phyloP scores from a whole-genome alignment of 2,888 invertebrate species.

The Hydrotaea diabolus region DNA sequence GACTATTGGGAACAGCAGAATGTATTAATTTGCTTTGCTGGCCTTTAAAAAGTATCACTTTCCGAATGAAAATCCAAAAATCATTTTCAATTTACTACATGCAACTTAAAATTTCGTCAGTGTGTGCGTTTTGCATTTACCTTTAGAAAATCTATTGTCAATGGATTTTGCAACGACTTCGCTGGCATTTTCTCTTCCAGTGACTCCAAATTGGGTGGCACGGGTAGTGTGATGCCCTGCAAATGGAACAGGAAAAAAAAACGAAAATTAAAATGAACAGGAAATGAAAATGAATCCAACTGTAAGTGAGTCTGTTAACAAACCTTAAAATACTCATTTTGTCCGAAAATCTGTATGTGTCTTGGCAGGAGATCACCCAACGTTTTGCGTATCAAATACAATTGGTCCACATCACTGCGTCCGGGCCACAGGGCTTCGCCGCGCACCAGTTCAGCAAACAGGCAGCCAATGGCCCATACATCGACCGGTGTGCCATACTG shows the following conservation, averaged over 20 bases:
- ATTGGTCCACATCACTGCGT: conserved; percentile 98
- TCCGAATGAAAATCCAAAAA: no score
- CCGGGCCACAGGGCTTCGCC: conserved; percentile 99
- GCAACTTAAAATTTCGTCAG: no score
- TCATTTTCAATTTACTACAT: no score
- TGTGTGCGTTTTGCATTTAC: conserved; percentile 80
- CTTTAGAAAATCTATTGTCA: conserved; percentile 92
- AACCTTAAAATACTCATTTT: conserved; percentile 92
- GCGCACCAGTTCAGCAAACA: conserved; percentile 91
- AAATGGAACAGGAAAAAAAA: conserved; percentile 81
- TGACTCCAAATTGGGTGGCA: conserved; percentile 92
- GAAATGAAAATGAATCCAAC: background rate
- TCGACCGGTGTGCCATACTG: conserved; percentile 94
- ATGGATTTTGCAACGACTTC: conserved; percentile 84
- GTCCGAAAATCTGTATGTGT: conserved; percentile 97
- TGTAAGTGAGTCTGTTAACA: background rate
- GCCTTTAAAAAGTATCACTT: no score
- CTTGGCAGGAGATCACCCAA: conserved; percentile 95
- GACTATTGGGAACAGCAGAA: no score
- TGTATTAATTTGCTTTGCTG: no score
- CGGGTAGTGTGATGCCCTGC: conserved; percentile 94
- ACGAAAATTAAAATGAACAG: conserved; percentile 59
- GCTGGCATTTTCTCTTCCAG: conserved; percentile 93
- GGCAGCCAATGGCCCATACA: conserved; percentile 98
- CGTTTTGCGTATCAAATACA: conserved; percentile 96